These are phyloP conservation scores for Actinernus sp. DNA, from an alignment of 92 coral and sea anemone species.

Conservation along the genomic window DNA sequence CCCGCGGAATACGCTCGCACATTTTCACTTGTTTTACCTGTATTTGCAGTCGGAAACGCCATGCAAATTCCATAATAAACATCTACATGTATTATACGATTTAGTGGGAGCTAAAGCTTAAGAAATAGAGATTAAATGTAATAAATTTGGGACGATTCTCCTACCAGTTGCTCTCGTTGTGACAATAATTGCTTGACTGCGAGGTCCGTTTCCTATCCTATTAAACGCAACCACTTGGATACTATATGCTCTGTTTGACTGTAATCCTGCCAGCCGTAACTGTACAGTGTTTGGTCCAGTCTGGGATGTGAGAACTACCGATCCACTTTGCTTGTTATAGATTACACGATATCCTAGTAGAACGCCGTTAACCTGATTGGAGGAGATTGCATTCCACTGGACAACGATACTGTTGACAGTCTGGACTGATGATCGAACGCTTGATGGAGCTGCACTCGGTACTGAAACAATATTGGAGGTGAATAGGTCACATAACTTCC, in stretches of 20 bases:
- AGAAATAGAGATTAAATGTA: no score
- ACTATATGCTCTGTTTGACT: neutral
- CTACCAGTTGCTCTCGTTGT: no score
- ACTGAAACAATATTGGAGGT: no score
- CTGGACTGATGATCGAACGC: neutral
- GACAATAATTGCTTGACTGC: neutral
- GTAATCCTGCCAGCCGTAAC: neutral
- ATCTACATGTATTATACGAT: no score
- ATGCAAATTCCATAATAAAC: no score
- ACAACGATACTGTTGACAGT: conserved; percentile 7
- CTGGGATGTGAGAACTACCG: neutral
- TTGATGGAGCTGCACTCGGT: conserved; percentile 1
- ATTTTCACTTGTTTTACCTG: no score
- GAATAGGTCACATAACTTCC: no score
- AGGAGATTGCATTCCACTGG: conserved; percentile 1
- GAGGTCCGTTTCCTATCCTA: neutral
- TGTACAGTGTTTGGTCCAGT: neutral
- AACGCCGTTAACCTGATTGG: neutral
- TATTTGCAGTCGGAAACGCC: no score
- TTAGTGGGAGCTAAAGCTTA: no score
- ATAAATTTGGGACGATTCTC: no score
- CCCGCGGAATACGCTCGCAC: no score
- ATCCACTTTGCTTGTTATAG: neutral
- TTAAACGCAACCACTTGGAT: neutral
- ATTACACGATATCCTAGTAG: neutral